Percentiles rank a stretch among this genome's conserved stretches.
Evolutionary conservation across 1,140 invertebrate species (phyloP).

Genomic region (Steinernema khuongi): DNA sequence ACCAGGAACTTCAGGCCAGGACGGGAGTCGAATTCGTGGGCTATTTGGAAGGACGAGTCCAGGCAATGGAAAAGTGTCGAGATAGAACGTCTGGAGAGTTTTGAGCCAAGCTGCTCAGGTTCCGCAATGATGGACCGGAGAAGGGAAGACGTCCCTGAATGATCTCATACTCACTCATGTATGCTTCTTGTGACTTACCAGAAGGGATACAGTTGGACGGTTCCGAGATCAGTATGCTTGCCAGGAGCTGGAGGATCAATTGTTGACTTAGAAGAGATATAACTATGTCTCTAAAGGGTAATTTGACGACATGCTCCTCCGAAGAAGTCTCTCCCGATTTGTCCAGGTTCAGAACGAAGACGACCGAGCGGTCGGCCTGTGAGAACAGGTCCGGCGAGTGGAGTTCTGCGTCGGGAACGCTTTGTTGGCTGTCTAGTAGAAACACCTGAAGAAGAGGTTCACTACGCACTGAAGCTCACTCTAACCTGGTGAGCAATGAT

Average conservation of each 20-base stretch:
- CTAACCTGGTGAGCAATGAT: background rate
- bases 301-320: background rate
- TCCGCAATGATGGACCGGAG: background rate
- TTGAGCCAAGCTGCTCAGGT: background rate
- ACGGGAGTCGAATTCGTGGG: background rate
- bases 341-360: background rate
- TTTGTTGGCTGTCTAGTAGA: background rate
- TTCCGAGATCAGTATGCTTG: background rate
- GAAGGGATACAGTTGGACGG: background rate
- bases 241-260: background rate
- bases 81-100: background rate
- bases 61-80: background rate
- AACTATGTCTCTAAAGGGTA: constrained; percentile 1
- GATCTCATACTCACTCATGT: background rate
- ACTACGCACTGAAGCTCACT: background rate
- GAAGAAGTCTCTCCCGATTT: background rate
- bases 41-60: background rate
- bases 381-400: background rate
- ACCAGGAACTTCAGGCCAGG: background rate
- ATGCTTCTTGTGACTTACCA: background rate
- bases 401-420: background rate
- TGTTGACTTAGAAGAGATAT: background rate
- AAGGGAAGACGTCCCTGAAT: background rate
- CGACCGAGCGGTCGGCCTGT: background rate
- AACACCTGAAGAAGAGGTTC: background rate